These are phyloP conservation scores for Cyanoramphus novaezelandiae DNA, from an alignment of 2,113 vertebrate genomes.

Conservation along the genomic window DNA sequence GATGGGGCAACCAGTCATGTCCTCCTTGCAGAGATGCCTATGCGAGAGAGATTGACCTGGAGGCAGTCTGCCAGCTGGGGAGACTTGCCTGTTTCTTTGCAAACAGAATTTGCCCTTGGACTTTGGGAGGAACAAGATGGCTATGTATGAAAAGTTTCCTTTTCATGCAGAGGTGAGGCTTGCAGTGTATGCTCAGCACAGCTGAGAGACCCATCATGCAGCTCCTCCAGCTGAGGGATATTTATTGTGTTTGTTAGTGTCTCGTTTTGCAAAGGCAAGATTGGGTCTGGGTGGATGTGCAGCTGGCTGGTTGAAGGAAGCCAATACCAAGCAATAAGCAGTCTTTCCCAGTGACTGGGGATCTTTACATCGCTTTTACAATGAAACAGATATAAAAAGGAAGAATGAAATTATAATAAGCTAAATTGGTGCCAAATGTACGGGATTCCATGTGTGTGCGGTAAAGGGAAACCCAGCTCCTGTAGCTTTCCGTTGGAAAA, in stretches of 20 bases:
- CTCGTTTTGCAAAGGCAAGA: background rate
- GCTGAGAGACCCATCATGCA: background rate
- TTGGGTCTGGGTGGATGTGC: background rate
- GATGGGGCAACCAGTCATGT: background rate
- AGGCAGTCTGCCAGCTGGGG: background rate
- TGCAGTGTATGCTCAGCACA: background rate
- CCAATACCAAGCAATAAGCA: background rate
- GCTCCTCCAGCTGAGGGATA: background rate
- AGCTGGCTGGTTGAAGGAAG: background rate
- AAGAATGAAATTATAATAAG: slow-evolving; percentile 33
- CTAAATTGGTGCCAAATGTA: slow-evolving; percentile 46
- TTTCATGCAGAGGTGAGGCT: background rate
- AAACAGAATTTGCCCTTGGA: background rate
- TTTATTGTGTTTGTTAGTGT: background rate
- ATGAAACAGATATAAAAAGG: slow-evolving; percentile 22
- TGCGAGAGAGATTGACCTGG: background rate
- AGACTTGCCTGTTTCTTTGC: background rate
- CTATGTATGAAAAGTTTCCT: background rate
- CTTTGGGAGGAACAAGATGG: background rate
- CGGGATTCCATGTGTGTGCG: background rate
- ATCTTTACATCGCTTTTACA: background rate
- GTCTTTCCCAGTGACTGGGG: background rate
- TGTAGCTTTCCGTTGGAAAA: background rate
- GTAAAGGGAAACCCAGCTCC: slow-evolving; percentile 20
- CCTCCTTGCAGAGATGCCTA: background rate